A percentile compares a stretch with the other conserved stretches of the same genome.
Conservation (phyloP, 2,888 invertebrate genomes). For the Drosophila borborema region DNA sequence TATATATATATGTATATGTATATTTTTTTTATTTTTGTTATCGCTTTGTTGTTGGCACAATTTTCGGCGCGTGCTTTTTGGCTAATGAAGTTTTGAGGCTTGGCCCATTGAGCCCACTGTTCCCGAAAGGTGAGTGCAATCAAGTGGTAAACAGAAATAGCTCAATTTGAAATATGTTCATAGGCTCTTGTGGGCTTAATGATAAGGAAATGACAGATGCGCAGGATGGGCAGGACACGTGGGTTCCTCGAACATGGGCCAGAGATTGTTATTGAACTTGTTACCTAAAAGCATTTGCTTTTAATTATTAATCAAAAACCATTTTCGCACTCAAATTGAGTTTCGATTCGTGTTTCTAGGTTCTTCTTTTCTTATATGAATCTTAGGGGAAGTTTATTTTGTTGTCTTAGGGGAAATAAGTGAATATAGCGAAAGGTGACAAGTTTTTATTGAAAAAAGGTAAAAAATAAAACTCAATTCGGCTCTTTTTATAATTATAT, state of each 20-base stretch:
- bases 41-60: slow-evolving; percentile 39
- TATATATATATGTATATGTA: not conserved
- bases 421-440: no score
- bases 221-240: not conserved
- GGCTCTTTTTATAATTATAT: no score
- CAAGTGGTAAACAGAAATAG: slow-evolving; percentile 62
- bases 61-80: slow-evolving; percentile 72
- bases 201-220: slow-evolving; percentile 52
- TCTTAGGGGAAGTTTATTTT: no score
- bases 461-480: no score
- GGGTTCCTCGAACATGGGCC: not conserved
- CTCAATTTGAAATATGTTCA: slow-evolving; percentile 55
- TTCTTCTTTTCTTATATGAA: not conserved
- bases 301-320: not conserved
- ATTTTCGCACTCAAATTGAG: not conserved
- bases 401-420: no score
- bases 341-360: not conserved
- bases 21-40: slow-evolving; percentile 18
- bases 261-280: not conserved
- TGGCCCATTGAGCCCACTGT: slow-evolving; percentile 29
- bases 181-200: slow-evolving; percentile 48
- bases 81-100: slow-evolving; percentile 77
- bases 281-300: not conserved
- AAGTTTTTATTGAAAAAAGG: no score
- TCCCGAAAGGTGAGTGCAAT: slow-evolving; percentile 56